Evolutionary conservation across 2,113 vertebrate genomes (phyloP).

Genomic region (Nanorana parkeri): DNA sequence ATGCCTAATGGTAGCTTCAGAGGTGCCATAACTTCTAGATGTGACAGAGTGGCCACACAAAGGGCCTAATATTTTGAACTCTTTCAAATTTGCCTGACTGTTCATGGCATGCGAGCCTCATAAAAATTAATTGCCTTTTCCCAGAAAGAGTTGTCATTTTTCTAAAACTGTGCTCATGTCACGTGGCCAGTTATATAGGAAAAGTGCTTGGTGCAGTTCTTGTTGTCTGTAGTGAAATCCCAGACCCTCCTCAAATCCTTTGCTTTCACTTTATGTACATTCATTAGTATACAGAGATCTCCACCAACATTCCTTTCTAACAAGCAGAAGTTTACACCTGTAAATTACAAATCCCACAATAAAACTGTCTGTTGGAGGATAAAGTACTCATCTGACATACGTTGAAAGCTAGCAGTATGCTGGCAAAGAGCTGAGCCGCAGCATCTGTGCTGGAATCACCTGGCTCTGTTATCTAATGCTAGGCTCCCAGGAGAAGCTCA

Average conservation of each 20-base stretch:
- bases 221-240: no score
- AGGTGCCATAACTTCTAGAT: no score
- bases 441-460: constrained; percentile 46
- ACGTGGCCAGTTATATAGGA: no score
- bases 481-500: constrained; percentile 36
- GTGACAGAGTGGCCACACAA: no score
- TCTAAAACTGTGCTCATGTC: no score
- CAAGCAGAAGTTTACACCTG: constrained; percentile 27
- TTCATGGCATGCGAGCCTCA: no score
- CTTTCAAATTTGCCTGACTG: no score
- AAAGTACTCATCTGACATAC: background rate
- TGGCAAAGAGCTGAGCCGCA: background rate
- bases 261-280: background rate
- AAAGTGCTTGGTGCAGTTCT: no score
- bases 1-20: no score
- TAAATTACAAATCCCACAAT: constrained; percentile 36
- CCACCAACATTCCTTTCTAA: background rate
- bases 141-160: no score
- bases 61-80: no score
- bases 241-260: background rate
- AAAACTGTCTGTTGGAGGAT: constrained; percentile 25
- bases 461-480: constrained; percentile 49
- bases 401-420: constrained; percentile 2
- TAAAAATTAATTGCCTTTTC: no score
- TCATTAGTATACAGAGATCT: constrained; percentile 4